Evolutionary conservation across 92 coral and sea anemone genomes (phyloP).

Genomic region (Palythoa grandiflora): DNA sequence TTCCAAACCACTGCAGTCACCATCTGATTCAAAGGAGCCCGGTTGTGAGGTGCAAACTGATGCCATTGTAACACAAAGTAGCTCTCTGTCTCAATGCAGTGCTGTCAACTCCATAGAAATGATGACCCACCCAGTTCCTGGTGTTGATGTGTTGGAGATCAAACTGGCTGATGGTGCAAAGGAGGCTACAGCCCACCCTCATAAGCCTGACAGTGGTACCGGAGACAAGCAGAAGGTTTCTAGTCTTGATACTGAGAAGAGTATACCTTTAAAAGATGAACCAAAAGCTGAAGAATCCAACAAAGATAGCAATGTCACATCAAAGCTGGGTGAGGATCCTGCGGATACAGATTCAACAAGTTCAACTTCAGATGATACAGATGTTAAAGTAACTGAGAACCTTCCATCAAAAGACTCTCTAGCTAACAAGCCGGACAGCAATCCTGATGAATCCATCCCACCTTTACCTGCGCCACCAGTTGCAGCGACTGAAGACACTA

Average conservation of each 20-base stretch:
- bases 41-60: slow-evolving; percentile 15
- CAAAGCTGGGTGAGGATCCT: background rate
- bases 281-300: background rate
- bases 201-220: slow-evolving; percentile 49
- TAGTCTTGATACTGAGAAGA: background rate
- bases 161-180: slow-evolving; percentile 83
- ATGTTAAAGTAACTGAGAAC: background rate
- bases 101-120: slow-evolving; percentile 67
- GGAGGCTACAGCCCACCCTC: slow-evolving; percentile 92
- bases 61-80: slow-evolving; percentile 25
- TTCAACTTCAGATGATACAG: background rate
- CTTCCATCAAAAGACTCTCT: background rate
- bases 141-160: slow-evolving; percentile 91
- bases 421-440: background rate
- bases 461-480: slow-evolving; percentile 38
- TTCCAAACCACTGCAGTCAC: background rate
- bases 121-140: slow-evolving; percentile 63
- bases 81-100: slow-evolving; percentile 64
- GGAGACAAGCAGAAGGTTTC: background rate
- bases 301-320: slow-evolving; percentile 8
- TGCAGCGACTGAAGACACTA: slow-evolving; percentile 13
- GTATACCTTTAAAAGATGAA: background rate
- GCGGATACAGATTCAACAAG: slow-evolving; percentile 3
- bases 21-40: slow-evolving; percentile 27
- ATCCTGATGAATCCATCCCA: slow-evolving; percentile 18